Evolutionary conservation across 2,888 invertebrate genomes (phyloP).

Genomic region (Rhamnusium bicolor): DNA sequence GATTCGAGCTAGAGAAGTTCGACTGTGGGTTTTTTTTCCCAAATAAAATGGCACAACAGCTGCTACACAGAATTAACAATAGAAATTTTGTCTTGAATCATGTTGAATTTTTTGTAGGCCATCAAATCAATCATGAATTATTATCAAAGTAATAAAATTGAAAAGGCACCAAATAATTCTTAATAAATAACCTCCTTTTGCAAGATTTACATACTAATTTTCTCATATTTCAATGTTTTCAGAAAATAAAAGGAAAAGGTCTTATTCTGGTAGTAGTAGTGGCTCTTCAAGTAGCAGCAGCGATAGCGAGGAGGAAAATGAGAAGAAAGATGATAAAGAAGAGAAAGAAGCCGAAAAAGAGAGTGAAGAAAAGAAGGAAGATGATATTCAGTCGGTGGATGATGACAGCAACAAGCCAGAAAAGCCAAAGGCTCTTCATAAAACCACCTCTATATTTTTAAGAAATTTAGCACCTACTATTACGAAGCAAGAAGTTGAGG

Average conservation of each 20-base stretch:
- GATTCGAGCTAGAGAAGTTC: too few species aligned
- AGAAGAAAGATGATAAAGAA: constrained; percentile 51
- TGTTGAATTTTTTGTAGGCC: too few species aligned
- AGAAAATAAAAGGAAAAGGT: constrained; percentile 71
- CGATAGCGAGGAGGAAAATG: constrained; percentile 70
- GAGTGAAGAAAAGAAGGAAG: constrained; percentile 62
- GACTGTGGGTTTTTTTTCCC: too few species aligned
- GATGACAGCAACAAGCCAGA: constrained; percentile 72
- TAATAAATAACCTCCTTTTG: too few species aligned
- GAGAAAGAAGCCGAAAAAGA: constrained; percentile 59
- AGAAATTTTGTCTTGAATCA: too few species aligned
- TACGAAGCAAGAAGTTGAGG: constrained; percentile 97
- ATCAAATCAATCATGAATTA: too few species aligned
- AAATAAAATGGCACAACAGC: too few species aligned
- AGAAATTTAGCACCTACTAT: constrained; percentile 96
- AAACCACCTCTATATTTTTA: constrained; percentile 97
- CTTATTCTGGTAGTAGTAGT: constrained; percentile 73
- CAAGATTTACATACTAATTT: too few species aligned
- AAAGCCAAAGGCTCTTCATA: constrained; percentile 86
- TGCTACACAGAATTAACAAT: too few species aligned
- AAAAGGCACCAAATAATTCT: too few species aligned
- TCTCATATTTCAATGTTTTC: constrained; percentile 9
- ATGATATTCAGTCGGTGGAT: constrained; percentile 70
- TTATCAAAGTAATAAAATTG: too few species aligned
- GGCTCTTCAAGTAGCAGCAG: constrained; percentile 72